Conservation (phyloP, 2,888 invertebrate species). For the Anthoptus insignis region DNA sequence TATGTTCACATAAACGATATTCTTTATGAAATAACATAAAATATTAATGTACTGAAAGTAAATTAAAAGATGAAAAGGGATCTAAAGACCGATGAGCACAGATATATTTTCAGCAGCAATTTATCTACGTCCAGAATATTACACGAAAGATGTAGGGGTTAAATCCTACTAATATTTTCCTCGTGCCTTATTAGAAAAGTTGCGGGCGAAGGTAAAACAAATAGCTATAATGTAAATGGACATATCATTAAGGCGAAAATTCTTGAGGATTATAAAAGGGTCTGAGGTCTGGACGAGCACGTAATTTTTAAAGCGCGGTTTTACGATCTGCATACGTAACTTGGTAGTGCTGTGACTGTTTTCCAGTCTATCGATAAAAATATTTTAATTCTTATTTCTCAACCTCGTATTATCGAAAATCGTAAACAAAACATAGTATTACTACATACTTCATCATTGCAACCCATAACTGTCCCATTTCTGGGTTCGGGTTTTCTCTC, state of each 20-base stretch:
- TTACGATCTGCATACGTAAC: constrained; percentile 76
- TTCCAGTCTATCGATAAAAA: neutral
- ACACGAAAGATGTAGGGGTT: constrained; percentile 7
- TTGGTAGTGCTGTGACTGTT: constrained; percentile 57
- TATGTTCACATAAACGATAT: no score
- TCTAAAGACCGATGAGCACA: constrained; percentile 15
- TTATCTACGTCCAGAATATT: constrained; percentile 21
- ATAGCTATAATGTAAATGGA: constrained; percentile 73
- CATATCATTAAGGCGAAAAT: constrained; percentile 76
- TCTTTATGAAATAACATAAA: neutral
- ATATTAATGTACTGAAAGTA: neutral
- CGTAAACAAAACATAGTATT: no score
- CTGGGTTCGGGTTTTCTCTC: no score
- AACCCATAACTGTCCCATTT: no score
- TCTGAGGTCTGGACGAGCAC: constrained; percentile 61
- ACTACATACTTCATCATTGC: no score
- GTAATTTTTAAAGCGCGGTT: constrained; percentile 80
- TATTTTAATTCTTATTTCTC: no score
- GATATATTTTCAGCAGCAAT: constrained; percentile 21
- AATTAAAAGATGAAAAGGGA: constrained; percentile 8
- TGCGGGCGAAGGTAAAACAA: constrained; percentile 63
- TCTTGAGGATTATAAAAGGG: constrained; percentile 83
- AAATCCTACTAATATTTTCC: constrained; percentile 37
- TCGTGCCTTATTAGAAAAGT: constrained; percentile 45
- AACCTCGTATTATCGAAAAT: no score